Evolutionary conservation across 2,113 vertebrate genomes (phyloP), one percentile per base, ranked within the genome.

Genomic region (Prolemur simus): DNA sequence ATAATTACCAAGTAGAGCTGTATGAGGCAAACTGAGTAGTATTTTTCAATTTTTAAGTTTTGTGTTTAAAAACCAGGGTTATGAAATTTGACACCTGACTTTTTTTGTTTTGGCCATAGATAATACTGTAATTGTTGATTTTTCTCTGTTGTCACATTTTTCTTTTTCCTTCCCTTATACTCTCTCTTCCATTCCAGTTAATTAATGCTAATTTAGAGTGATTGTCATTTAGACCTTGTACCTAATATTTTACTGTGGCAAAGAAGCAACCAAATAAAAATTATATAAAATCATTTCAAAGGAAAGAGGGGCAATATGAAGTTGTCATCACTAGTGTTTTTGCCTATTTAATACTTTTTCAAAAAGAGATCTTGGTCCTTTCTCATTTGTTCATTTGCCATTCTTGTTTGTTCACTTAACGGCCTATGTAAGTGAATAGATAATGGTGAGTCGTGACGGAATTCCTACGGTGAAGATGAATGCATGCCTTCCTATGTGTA

Each of bases 401-500:
- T 90, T 63, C 7, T 52, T 96, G 47, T 87, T 96, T 94, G 34
- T 93, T 93, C 47, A 93, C 29, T 85, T 76, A 66, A 66, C 2
- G 91, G 52, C 21, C 23, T 88, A 18, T 63, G 7, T 21, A 95
- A 89, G 54, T 91, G 91, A 91, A 89, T 15, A 29, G 63, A 73
- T 81, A 82, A 27, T 68, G 52, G 12, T 95, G 74, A 93, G 45
- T 95, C 56, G 83, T 80, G 58, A 96, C 96, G 93, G 45, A 86
- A 89, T 96, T 18, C 0, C 5, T 89, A 34, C 80, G 89, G 92
- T 94, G 97, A 97, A 93, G 83, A 98, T 97, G 95, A 97, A 96
- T 95, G 89, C 93, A 96, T 95, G 89, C 93, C 80, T 98, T 97
- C 94, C 69, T 97, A 39, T 97, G 58, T 95, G 97, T 98, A 97